A percentile compares a stretch with the other conserved stretches of the same genome.
These are phyloP conservation scores for Tympanoctomys barrerae DNA, from an alignment of 2,797 vertebrate genomes.

Conservation along the genomic window DNA sequence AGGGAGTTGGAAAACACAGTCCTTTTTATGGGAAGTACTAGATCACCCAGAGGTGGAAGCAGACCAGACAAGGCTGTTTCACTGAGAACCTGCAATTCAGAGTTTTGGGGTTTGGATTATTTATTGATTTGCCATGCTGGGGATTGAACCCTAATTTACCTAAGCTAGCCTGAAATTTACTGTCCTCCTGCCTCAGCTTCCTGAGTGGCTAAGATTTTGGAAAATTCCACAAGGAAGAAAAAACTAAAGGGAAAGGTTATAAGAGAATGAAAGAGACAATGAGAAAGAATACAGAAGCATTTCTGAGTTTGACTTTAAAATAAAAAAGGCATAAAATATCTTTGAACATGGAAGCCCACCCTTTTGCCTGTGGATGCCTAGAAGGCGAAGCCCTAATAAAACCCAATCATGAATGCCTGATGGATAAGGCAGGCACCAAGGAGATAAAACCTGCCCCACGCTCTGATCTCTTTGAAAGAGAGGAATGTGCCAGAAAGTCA, in stretches of 20 bases:
- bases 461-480: conserved; percentile 58
- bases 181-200: background rate
- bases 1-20: background rate
- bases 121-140: background rate
- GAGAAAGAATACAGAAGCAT: conserved; percentile 4
- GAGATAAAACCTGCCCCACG: conserved; percentile 41
- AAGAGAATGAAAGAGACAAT: background rate
- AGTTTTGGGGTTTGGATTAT: background rate
- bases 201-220: background rate
- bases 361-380: background rate
- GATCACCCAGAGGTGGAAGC: background rate
- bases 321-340: conserved; percentile 40
- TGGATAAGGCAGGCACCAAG: background rate
- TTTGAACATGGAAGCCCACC: conserved; percentile 25
- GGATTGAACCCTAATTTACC: background rate
- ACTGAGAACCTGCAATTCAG: background rate
- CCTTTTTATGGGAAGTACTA: background rate
- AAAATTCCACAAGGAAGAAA: background rate
- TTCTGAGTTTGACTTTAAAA: conserved; percentile 65
- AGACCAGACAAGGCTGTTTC: background rate
- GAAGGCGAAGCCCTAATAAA: background rate
- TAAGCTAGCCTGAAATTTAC: background rate
- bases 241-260: background rate
- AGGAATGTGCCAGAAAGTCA: conserved; percentile 11
- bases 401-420: background rate